phyloP scores from a whole-genome alignment of 2,797 vertebrate species.

The Muraenolepis orangiensis region DNA sequence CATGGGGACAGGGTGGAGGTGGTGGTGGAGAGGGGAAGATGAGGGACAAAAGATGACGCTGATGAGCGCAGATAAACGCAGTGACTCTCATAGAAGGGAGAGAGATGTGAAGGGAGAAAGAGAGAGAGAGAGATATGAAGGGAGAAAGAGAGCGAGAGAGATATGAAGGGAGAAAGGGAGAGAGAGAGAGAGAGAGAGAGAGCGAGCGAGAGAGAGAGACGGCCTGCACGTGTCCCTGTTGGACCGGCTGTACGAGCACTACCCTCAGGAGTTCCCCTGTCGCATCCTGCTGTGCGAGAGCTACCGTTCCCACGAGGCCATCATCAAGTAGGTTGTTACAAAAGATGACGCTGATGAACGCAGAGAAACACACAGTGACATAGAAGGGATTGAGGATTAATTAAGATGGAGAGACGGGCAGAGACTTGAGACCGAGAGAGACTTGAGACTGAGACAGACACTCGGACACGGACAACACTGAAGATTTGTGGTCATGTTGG shows the following conservation, averaged over 20 bases:
- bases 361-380: background rate
- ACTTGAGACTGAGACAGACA: too few relatives aligned
- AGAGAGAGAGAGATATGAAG: too few relatives aligned
- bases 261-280: constrained; percentile 93
- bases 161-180: too few relatives aligned
- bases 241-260: constrained; percentile 97
- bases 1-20: background rate
- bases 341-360: background rate
- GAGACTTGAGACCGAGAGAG: too few relatives aligned
- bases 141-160: too few relatives aligned
- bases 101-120: too few relatives aligned
- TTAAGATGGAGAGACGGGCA: too few relatives aligned
- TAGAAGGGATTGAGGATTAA: too few relatives aligned
- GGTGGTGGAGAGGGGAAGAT: background rate
- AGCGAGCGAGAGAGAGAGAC: too few relatives aligned
- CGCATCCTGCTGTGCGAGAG: constrained; percentile 98
- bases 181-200: too few relatives aligned
- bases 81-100: too few relatives aligned
- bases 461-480: background rate
- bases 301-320: constrained; percentile 99
- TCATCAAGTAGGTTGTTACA: constrained; percentile 99
- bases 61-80: background rate
- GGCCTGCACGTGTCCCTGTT: constrained; percentile 94
- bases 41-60: too few relatives aligned
- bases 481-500: background rate